These are phyloP conservation scores for Alentia gelatinosa DNA, from an alignment of 2,888 invertebrate species.

Conservation along the genomic window DNA sequence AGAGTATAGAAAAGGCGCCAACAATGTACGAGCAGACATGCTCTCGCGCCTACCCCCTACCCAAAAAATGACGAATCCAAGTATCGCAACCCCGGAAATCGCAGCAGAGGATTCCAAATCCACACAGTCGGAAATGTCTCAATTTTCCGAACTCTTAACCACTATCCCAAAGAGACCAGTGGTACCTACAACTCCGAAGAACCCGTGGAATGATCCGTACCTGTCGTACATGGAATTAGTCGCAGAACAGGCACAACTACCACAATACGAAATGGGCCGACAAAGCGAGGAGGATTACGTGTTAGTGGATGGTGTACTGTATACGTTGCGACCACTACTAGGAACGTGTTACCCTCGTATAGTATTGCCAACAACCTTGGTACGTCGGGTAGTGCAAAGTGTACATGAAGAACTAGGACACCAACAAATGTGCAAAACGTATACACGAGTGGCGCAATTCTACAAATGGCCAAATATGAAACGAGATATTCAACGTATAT, in stretches of 20 bases:
- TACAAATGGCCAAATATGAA: background rate
- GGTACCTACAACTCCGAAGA: too few species aligned
- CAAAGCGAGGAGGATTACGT: background rate
- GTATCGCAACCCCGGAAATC: background rate
- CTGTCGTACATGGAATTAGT: background rate
- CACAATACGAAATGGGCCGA: background rate
- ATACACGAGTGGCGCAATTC: background rate
- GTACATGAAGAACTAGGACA: background rate
- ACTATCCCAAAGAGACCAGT: too few species aligned
- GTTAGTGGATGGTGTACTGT: background rate
- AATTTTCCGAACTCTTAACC: too few species aligned
- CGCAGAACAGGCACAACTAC: background rate
- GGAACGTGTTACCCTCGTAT: background rate
- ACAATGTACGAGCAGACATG: conserved; percentile 1
- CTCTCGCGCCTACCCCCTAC: background rate
- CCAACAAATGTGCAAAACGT: background rate
- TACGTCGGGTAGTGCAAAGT: background rate
- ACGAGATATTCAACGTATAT: background rate
- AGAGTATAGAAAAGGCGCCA: background rate
- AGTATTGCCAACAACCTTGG: background rate
- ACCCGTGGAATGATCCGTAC: background rate
- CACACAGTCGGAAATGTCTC: too few species aligned
- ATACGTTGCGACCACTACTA: background rate
- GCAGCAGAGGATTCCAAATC: background rate
- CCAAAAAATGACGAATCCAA: too few species aligned